Base-by-base conservation (phyloP, 2,113 vertebrate genomes). In the Pachypanchax playfairii region DNA sequence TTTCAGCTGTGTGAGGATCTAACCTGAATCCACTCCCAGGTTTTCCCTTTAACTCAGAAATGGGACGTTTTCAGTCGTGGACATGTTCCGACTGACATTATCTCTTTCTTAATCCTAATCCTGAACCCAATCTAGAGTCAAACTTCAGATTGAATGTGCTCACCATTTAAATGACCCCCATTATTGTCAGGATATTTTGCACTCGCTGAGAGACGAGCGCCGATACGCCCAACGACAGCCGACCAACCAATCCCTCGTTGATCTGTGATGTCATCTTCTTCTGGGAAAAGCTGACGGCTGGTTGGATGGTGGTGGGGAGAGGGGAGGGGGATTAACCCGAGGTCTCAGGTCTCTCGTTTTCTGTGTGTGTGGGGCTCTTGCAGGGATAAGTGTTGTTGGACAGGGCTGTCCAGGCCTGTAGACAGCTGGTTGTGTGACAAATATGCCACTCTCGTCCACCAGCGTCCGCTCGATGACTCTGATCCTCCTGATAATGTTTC, bases 181-280 rank as follows among this genome's bases (percentile, higher is more conserved):
- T n/a, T n/a, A n/a, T n/a, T n/a, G n/a, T n/a, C n/a, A n/a, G n/a
- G n/a, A n/a, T n/a, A n/a, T n/a, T n/a, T n/a, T n/a, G n/a, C n/a
- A n/a, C n/a, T n/a, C n/a, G n/a, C n/a, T n/a, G n/a, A n/a, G n/a
- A n/a, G n/a, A 47, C 35, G 39, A 49, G 38, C 49, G 43, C 52
- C 54, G 52, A 71, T 39, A 60, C 62, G 56, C 61, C 52, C 48
- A 54, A 66, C 4, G 43, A 66, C 64, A 53, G 62, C 33, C 49
- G 24, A 48, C 66, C 70, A 53, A 75, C 83, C 81, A 81, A 81
- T 77, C 80, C 70, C 71, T 50, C 29, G 7, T 49, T 79, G 79
- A 74, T 68, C 73, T 74, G 84, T 89, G 90, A 91, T 87, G 85
- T 92, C 91, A 90, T 84, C 72, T 85, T 78, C 80, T 88, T 91